A percentile compares a stretch with the other conserved stretches of the same genome.
Conservation (phyloP, 2,113 vertebrate genomes). For the Elanus axillaris region DNA sequence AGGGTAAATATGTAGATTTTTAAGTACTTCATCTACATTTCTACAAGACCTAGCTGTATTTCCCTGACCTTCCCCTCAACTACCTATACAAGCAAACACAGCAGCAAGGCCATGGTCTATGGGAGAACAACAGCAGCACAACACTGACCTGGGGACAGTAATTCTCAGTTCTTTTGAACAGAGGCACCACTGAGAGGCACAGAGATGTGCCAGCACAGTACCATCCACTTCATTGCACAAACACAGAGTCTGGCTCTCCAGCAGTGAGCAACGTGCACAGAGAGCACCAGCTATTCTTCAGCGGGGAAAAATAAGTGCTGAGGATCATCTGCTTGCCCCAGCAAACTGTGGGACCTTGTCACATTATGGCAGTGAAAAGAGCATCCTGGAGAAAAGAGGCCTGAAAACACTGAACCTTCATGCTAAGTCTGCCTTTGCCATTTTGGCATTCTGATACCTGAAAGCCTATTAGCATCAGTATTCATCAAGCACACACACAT, state of each 20-base stretch:
- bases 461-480: neutral
- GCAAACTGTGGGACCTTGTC: neutral
- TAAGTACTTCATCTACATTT: neutral
- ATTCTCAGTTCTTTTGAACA: slow-evolving; percentile 50
- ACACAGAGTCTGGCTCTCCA: neutral
- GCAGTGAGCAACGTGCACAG: neutral
- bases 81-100: neutral
- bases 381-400: neutral
- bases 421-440: neutral
- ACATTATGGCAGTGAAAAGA: neutral
- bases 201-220: neutral
- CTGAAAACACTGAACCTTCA: neutral
- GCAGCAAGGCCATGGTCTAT: neutral
- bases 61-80: neutral
- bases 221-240: slow-evolving; percentile 49
- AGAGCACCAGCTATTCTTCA: neutral
- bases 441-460: neutral
- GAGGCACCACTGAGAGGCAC: slow-evolving; percentile 15
- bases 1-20: neutral
- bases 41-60: neutral
- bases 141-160: slow-evolving; percentile 27
- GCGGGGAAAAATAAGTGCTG: neutral
- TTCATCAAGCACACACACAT: neutral
- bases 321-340: neutral
- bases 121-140: neutral